Conservation (phyloP, 2,797 vertebrate genomes). For the Poeciliopsis paucimaculata region DNA sequence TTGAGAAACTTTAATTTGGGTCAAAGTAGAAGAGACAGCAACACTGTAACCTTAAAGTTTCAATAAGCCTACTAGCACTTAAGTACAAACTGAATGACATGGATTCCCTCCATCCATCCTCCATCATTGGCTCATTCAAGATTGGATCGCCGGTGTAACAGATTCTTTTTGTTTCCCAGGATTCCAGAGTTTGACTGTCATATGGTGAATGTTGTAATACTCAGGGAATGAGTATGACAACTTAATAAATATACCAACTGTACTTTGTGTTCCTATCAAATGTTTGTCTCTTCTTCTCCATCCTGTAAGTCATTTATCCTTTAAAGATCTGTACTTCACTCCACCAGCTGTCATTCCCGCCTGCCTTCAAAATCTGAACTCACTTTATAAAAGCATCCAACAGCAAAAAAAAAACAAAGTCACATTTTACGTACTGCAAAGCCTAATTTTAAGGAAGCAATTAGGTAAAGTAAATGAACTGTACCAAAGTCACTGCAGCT, state of each 20-base stretch:
- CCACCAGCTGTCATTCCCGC: no score
- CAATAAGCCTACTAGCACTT: not conserved
- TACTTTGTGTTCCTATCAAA: no score
- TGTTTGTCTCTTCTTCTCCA: no score
- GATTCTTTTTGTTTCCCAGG: no score
- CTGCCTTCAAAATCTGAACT: not conserved
- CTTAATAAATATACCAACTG: no score
- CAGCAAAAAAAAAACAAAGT: not conserved
- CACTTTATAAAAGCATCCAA: not conserved
- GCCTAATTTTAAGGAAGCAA: constrained; percentile 23
- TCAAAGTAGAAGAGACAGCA: not conserved
- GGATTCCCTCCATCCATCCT: not conserved
- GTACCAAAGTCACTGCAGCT: constrained; percentile 54
- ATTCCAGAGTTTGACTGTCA: no score
- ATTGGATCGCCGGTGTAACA: not conserved
- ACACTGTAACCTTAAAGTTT: not conserved
- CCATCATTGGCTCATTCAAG: not conserved
- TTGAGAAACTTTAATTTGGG: not conserved
- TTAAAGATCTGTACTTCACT: not conserved
- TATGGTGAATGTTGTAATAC: no score
- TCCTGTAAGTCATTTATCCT: no score
- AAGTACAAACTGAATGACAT: not conserved
- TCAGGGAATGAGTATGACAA: no score
- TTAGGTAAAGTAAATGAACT: constrained; percentile 19
- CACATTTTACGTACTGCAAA: constrained; percentile 9